These are phyloP conservation scores for Heterochromis multidens DNA, from an alignment of 2,113 vertebrate genomes.

Conservation along the genomic window DNA sequence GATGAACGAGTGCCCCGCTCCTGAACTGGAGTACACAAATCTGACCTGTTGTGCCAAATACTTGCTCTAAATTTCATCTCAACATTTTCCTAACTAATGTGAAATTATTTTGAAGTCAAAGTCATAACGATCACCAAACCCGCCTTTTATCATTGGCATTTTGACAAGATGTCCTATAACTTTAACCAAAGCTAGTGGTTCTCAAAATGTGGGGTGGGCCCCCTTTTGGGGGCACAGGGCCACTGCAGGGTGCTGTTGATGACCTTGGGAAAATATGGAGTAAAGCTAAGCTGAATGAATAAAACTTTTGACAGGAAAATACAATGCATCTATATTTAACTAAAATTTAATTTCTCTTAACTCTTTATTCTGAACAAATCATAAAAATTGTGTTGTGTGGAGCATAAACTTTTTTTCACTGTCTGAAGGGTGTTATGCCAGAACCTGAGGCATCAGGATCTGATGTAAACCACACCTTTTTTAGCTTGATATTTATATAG, in stretches of 20 bases:
- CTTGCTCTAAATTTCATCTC: background rate
- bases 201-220: background rate
- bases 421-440: fast-evolving
- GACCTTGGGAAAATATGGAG: background rate
- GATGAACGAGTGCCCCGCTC: slow-evolving; percentile 39
- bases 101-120: slow-evolving; percentile 1
- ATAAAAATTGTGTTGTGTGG: background rate
- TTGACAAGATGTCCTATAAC: background rate
- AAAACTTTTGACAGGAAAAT: background rate
- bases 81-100: background rate
- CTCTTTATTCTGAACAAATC: background rate
- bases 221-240: background rate
- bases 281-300: background rate
- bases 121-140: background rate
- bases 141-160: background rate
- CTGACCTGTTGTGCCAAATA: slow-evolving; percentile 18
- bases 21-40: slow-evolving; percentile 44
- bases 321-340: background rate
- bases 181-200: background rate
- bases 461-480: background rate
- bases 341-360: background rate
- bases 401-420: background rate
- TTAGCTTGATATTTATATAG: background rate
- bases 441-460: background rate
- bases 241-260: background rate